These are phyloP conservation scores for Callocephalon fimbriatum DNA, from an alignment of 2,113 vertebrate species.

Conservation along the genomic window DNA sequence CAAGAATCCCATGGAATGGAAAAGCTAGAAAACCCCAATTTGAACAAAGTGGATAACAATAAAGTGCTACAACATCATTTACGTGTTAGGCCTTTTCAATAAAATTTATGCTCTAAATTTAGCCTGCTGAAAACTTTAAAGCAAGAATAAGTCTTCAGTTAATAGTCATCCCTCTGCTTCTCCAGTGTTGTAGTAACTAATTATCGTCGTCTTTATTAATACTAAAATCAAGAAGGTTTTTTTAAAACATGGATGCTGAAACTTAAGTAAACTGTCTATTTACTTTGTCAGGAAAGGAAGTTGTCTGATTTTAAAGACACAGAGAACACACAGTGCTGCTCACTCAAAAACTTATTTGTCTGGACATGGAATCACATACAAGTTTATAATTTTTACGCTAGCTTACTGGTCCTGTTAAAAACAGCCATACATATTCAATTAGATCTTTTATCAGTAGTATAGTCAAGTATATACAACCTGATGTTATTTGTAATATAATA, in stretches of 20 bases:
- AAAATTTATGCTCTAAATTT: background rate
- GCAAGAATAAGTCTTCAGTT: background rate
- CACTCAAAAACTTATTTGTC: background rate
- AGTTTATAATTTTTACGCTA: background rate
- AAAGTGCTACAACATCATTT: background rate
- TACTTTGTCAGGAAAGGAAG: background rate
- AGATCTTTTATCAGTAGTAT: background rate
- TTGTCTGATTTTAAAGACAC: background rate
- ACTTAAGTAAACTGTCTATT: background rate
- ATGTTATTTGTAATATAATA: background rate
- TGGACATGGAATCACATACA: background rate
- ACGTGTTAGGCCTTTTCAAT: background rate
- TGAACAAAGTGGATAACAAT: background rate
- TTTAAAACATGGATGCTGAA: background rate
- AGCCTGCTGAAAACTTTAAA: background rate
- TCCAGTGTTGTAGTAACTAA: background rate
- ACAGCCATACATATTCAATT: background rate
- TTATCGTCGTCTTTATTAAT: background rate
- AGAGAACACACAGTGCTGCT: background rate
- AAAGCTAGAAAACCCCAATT: background rate
- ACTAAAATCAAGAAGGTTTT: background rate
- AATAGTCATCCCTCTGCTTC: background rate
- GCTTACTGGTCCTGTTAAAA: background rate
- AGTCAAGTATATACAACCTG: background rate
- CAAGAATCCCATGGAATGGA: background rate